Evolutionary conservation across 2,797 vertebrate species (phyloP), one percentile per base, ranked within the genome.

Genomic region (Thunnus albacares): DNA sequence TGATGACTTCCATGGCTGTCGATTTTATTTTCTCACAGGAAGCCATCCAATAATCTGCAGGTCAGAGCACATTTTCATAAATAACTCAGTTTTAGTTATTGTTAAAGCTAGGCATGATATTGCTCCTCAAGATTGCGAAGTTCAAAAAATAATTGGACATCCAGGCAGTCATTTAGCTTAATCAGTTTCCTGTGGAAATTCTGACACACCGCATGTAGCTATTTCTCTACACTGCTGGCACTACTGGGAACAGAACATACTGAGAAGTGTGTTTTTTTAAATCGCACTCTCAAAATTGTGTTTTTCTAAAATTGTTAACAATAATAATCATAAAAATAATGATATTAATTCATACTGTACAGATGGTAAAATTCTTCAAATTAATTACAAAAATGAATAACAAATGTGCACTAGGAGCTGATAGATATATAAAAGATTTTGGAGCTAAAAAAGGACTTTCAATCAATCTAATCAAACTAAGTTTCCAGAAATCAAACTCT

Each of bases 141-240:
- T 84, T 86, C 49, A 81, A 76, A 78, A 87, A 85, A 82, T 86
- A 89, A 92, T 87, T 89, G 84, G 77, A 86, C 81, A 91, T 81
- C 58, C 79, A 81, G 74, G 84, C 77, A 86, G 80, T 81, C 81
- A 85, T 92, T 91, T 90, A 80, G 76, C 77, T 80, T 83, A 85
- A 90, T 87, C 70, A 18, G 47, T 85, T 91, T 88, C 52, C 71
- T 6, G 60, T 71, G 78, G 68, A 87, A 91, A 84, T 59, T 84
- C 58, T 77, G 80, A 67, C 85, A 55, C 9, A 47, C 35, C 38
- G 56, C 60, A 84, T 81, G 68, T 43, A 22, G 72, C 75, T 15
- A 56, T 75, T 84, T 64, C 66, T 71, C 53, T 59, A 12, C 59
- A 70, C 33, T 49, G 57, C 56, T 70, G 62, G 41, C 41, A 45